These are phyloP conservation scores for Agrilus planipennis DNA, from an alignment of 1,140 invertebrate genomes.

Conservation along the genomic window DNA sequence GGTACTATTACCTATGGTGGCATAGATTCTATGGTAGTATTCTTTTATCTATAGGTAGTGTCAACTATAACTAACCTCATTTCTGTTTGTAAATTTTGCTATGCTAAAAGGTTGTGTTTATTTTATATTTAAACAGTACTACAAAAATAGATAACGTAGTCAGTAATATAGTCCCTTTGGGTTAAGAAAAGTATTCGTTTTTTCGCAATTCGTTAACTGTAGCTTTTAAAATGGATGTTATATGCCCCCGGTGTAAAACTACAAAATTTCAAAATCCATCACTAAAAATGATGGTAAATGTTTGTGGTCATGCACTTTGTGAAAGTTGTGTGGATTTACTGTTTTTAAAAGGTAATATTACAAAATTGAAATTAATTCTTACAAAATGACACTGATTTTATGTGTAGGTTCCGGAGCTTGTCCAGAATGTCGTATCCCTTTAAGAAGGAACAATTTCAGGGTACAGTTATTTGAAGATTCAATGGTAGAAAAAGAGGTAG, in stretches of 20 bases:
- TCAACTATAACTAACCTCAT: no score
- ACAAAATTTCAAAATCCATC: constrained; percentile 97
- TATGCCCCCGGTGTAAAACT: constrained; percentile 94
- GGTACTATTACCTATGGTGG: no score
- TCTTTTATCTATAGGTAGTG: no score
- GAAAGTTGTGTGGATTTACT: constrained; percentile 93
- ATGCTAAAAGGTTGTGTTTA: no score
- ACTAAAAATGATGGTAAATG: constrained; percentile 94
- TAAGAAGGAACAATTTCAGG: constrained; percentile 83
- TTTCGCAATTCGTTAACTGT: no score
- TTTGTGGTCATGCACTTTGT: constrained; percentile 95
- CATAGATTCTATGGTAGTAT: no score
- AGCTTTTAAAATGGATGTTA: constrained; percentile 63
- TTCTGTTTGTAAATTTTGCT: no score
- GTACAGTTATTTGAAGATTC: constrained; percentile 94
- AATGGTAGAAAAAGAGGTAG: constrained; percentile 93
- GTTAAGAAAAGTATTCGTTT: no score
- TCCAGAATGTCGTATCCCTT: constrained; percentile 78
- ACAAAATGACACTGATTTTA: constrained; percentile 19
- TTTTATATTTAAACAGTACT: no score
- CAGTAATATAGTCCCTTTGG: no score
- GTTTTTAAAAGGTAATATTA: constrained; percentile 74
- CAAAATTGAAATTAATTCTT: background rate
- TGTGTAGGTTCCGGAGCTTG: constrained; percentile 83
- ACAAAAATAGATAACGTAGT: no score